A percentile compares a stretch with the other conserved stretches of the same genome.
These are phyloP conservation scores for Lepilemur septentrionalis DNA, from an alignment of 2,797 vertebrate genomes.

Conservation along the genomic window DNA sequence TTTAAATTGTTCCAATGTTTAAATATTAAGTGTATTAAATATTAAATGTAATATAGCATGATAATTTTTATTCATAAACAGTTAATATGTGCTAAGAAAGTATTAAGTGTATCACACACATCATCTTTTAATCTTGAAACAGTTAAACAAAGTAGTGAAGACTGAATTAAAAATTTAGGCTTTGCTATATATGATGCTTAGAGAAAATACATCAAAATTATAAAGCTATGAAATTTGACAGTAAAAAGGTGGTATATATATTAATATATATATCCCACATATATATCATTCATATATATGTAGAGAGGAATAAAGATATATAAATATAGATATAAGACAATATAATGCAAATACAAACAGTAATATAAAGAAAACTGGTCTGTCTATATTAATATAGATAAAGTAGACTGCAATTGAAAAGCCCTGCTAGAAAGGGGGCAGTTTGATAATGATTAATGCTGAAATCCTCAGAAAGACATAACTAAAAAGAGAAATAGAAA, in stretches of 20 bases:
- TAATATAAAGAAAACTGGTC: background rate
- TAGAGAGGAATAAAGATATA: background rate
- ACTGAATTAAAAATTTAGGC: background rate
- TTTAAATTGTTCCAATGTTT: background rate
- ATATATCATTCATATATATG: background rate
- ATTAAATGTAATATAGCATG: background rate
- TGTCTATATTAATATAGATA: background rate
- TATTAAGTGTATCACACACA: background rate
- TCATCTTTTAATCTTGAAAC: background rate
- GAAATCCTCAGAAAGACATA: background rate
- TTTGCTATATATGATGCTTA: background rate
- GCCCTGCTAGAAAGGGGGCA: background rate
- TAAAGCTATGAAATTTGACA: background rate
- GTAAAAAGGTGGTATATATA: background rate
- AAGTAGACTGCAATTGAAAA: background rate
- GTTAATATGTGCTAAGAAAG: background rate
- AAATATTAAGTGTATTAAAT: background rate
- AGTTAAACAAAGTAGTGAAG: background rate
- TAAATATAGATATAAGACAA: background rate
- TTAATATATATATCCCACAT: no score
- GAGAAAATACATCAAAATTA: background rate
- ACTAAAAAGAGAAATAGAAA: background rate
- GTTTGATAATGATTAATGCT: background rate
- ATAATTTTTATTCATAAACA: background rate
- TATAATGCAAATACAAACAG: background rate